phyloP scores from a whole-genome alignment of 2,888 invertebrate species.

The Amphipyra tragopoginis region DNA sequence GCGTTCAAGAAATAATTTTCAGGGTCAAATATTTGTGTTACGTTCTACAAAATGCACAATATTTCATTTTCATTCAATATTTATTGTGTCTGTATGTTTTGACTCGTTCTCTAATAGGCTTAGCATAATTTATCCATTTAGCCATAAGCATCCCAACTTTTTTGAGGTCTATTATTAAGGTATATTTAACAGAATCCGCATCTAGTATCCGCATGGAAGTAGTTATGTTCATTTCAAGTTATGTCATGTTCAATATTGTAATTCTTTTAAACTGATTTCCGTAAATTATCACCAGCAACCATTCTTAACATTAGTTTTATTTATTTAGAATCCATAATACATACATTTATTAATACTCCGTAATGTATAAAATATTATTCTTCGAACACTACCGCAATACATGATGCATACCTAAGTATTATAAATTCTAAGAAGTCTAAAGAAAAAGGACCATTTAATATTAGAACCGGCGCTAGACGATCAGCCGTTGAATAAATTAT shows the following conservation, averaged over 20 bases:
- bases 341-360: constrained; percentile 2
- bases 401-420: constrained; percentile 15
- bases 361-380: constrained; percentile 22
- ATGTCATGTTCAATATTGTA: too few species aligned
- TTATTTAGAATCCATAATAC: constrained; percentile 24
- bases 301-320: neutral
- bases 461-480: constrained; percentile 55
- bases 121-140: neutral
- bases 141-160: neutral
- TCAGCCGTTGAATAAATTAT: constrained; percentile 74
- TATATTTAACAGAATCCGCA: too few species aligned
- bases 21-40: constrained; percentile 32
- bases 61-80: constrained; percentile 10
- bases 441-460: constrained; percentile 33
- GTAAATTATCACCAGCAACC: constrained; percentile 11
- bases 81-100: constrained; percentile 8
- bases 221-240: too few species aligned
- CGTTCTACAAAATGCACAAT: constrained; percentile 11
- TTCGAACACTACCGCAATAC: constrained; percentile 29
- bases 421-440: constrained; percentile 49
- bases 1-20: constrained; percentile 26
- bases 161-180: too few species aligned
- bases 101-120: neutral
- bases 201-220: too few species aligned
- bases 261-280: constrained; percentile 5